Evolutionary conservation across 2,113 vertebrate genomes (phyloP), one percentile per base, ranked within the genome.

Genomic region (Porphyrio hochstetteri): DNA sequence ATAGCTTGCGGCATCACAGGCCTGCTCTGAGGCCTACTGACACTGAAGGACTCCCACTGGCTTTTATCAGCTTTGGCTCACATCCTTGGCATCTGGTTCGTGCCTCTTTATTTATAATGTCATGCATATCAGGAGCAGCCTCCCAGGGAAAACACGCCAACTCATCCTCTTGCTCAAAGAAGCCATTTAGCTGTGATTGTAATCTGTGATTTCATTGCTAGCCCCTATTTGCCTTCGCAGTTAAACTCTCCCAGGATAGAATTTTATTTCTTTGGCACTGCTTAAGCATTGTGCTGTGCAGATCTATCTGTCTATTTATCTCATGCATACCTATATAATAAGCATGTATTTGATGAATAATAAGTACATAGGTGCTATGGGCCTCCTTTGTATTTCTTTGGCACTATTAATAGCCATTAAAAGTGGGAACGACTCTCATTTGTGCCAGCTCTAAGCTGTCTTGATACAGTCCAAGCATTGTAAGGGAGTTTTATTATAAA

Each of bases 201-300:
- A 74, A 95, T 92, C 93, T 90, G 79, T 56, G 92, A 94, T 71
- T 93, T 80, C 88, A 86, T 53, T 68, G 82, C 88, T 93, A 82
- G 88, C n/a, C 80, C 86, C 72, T 84, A 64, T 95, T 86, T 88
- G 88, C 95, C 95, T 95, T 83, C 1, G 0, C 64, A 53, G 60
- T 86, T 86, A 18, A 52, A 23, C 72, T 95, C 92, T 92, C 79
- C 20, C 2, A 85, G 76, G 90, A 88, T n/a, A 75, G 65, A 57
- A 69, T 93, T 94, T 93, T 93, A 88, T 88, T 88, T 84, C 80
- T 92, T 84, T 96, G 95, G 95, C 95, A 93, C 74, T 63, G 86
- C 19, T 82, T 29, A 31, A 90, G 44, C 71, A 25, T 2, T 94
- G 46, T 69, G 79, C 75, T 79, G 65, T 89, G 65, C 65, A 92